Percentiles rank a stretch among this genome's conserved stretches.
Conservation (phyloP, 2,113 vertebrate species). For the Glaucidium brasilianum region DNA sequence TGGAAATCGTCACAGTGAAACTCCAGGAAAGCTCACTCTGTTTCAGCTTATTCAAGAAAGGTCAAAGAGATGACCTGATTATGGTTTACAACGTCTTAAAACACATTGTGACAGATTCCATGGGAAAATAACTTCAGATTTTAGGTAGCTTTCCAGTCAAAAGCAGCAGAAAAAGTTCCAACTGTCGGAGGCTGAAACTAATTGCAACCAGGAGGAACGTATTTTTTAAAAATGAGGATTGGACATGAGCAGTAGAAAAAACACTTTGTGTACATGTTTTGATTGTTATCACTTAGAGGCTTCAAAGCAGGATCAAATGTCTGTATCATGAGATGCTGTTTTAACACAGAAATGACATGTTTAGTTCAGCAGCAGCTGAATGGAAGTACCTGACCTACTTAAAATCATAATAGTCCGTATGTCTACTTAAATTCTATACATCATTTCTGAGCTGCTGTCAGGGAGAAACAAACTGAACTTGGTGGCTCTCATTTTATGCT, state of each 20-base stretch:
- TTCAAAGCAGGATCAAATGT: background rate
- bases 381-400: background rate
- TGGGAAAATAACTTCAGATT: background rate
- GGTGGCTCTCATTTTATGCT: background rate
- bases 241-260: background rate
- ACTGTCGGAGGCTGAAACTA: background rate
- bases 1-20: background rate
- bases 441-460: background rate
- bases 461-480: background rate
- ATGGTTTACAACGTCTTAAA: background rate
- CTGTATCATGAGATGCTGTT: background rate
- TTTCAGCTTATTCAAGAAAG: background rate
- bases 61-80: background rate
- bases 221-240: background rate
- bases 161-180: background rate
- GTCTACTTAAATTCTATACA: background rate
- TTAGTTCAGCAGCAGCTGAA: background rate
- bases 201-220: background rate
- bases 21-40: background rate
- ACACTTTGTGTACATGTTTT: background rate
- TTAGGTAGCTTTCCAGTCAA: background rate
- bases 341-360: background rate
- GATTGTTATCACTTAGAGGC: background rate
- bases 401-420: background rate
- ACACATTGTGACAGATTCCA: background rate